Evolutionary conservation across 2,888 invertebrate species (phyloP), one percentile per base, ranked within the genome.

Genomic region (Rotaria magnacalcarata): DNA sequence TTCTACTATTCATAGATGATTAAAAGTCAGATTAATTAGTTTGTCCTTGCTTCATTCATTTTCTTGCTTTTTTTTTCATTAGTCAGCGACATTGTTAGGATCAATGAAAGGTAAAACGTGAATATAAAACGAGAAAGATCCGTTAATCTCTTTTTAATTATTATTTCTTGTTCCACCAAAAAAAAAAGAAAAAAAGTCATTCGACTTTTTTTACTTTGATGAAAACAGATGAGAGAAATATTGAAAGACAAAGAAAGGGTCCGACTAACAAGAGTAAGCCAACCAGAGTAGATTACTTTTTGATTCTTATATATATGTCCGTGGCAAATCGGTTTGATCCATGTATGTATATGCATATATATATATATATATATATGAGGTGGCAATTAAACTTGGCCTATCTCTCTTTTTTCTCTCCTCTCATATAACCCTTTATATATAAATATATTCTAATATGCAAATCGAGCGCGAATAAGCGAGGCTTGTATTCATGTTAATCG

Each of bases 141-240:
- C 67, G 67, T 67, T 67, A 67, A 67, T 67, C 67, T 67, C 67
- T 67, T 67, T 67, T 67, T 67, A 67, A 67, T 67, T 67, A 67
- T 67, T 67, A 67, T 67, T 67, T 67, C 67, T 67, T 67, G 34
- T 67, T 67, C 19, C 27, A 34, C 19, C 27, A 67, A 34, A 67
- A 67, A 67, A 67, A 67, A 67, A 19, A 16, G 14, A 60, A 6
- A 34, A 67, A 34, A 67, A 67, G n/a, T 16, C 34, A 19, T 67
- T 67, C 6, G 67, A 41, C 19, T 67, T 67, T 24, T 56, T 67
- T 67, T 67, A 14, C 67, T 67, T 67, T 34, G 16, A 67, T 67
- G 67, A 27, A 67, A 67, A 34, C 16, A 67, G 67, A 67, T 67
- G 67, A 67, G 67, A 67, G 67, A 67, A 67, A 67, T 67, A 67